Base-by-base conservation (phyloP, 2,113 vertebrate genomes). In the Cathartes aura region DNA sequence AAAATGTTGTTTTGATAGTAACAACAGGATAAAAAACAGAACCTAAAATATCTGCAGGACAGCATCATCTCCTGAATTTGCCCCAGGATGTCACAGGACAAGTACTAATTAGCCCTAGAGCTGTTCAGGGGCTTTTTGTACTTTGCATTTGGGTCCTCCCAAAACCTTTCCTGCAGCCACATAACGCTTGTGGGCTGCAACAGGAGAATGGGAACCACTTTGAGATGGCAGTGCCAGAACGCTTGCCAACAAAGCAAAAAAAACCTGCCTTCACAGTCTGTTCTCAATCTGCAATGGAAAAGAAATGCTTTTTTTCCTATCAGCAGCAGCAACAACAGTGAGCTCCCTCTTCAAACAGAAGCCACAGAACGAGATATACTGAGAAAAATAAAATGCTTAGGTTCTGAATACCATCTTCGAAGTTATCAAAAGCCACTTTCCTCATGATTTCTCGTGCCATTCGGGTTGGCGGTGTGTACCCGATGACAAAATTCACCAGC, bases 361-460 rank as follows among this genome's bases (percentile, higher is more conserved):
- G 66, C 21, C 9, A 8, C 5, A 8, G 5, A 4, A 3, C 0
- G 38, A 70, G 24, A 62, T 1, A 5, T 0, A 6, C 40, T 2
- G 47, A 7, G 43, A 12, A 58, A 47, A 50, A 13, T 1, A 60
- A 34, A 29, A 6, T 0, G 22, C 36, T 40, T 1, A 17, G 81
- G 74, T n/a, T 40, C 8, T 58, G 16, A 74, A 34, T 98, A 98
- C 98, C 98, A 30, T 98, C 94, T 50, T 89, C 92, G 15, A 98
- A 98, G 89, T 98, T 94, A 75, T 98, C 98, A 11, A 66, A 82
- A 82, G 98, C 98, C 58, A 98, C 97, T 80, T 96, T 98, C n/a
- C 92, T 96, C 98, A 99, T 98, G 96, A 98, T 95, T 22, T 88
- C 95, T 45, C 93, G 95, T 1, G 98, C 98, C 71, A 59, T 1